phyloP scores from a whole-genome alignment of 2,888 invertebrate genomes.

The Iselma pallidipennis region DNA sequence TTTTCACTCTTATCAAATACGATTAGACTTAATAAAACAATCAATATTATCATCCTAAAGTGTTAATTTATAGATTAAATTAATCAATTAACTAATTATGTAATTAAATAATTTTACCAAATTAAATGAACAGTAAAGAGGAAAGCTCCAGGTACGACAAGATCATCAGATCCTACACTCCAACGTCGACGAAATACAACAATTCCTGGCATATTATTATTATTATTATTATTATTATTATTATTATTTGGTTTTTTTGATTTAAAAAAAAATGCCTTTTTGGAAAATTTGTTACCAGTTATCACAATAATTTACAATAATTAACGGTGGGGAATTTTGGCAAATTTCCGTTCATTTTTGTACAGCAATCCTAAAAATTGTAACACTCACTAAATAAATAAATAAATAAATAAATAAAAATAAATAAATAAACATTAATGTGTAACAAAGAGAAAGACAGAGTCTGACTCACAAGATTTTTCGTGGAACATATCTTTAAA shows the following conservation, averaged over 20 bases:
- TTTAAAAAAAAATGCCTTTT: neutral
- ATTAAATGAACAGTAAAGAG: conserved; percentile 74
- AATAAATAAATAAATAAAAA: too few species aligned
- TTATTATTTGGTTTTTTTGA: too few species aligned
- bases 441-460: too few species aligned
- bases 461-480: neutral
- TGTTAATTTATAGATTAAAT: conserved; percentile 35
- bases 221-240: too few species aligned
- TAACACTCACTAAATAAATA: too few species aligned
- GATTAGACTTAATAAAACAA: conserved; percentile 62
- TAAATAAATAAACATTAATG: too few species aligned
- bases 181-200: conserved; percentile 83
- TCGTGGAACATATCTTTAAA: neutral
- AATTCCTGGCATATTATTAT: conserved; percentile 75
- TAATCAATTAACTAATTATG: neutral
- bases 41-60: conserved; percentile 66
- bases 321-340: too few species aligned
- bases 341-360: too few species aligned
- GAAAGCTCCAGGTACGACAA: conserved; percentile 81
- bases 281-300: too few species aligned
- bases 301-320: too few species aligned
- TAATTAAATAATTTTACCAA: conserved; percentile 65
- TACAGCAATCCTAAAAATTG: too few species aligned
- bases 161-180: conserved; percentile 88
- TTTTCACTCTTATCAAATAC: conserved; percentile 60